Percentiles rank a stretch among this genome's conserved stretches.
Evolutionary conservation across 2,888 invertebrate species (phyloP).

Genomic region (Antitype chi): DNA sequence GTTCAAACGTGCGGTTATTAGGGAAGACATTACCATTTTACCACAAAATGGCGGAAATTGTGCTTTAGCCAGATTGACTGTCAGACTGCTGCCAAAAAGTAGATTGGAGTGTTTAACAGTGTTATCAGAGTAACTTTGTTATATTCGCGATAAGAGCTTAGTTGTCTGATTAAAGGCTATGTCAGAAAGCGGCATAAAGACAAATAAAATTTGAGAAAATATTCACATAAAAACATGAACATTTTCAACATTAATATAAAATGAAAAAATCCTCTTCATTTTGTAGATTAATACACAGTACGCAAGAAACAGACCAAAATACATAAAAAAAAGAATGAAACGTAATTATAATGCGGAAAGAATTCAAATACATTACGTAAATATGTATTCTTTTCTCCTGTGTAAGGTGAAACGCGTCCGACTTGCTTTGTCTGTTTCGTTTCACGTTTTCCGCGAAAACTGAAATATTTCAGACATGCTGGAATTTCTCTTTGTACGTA

Average conservation of each 20-base stretch:
- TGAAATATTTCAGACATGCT: conserved; percentile 39
- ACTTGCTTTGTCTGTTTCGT: conserved; percentile 13
- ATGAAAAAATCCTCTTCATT: neutral
- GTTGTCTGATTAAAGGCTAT: neutral
- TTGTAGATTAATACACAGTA: neutral
- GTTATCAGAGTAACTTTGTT: neutral
- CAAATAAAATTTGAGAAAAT: neutral
- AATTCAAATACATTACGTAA: conserved; percentile 25
- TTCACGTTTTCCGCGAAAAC: conserved; percentile 15
- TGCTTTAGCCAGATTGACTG: conserved; percentile 36
- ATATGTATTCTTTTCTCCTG: conserved; percentile 8
- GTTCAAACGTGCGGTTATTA: conserved; percentile 35
- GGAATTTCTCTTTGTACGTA: conserved; percentile 25
- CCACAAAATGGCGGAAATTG: conserved; percentile 44
- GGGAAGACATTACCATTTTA: conserved; percentile 46
- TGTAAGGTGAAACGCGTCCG: neutral
- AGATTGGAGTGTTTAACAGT: conserved; percentile 1
- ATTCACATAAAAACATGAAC: neutral
- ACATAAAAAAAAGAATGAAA: neutral
- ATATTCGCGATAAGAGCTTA: neutral
- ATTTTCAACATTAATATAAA: neutral
- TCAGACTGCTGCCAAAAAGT: conserved; percentile 35
- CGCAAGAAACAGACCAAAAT: neutral
- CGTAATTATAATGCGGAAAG: conserved; percentile 17
- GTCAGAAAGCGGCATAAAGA: neutral